Base-by-base conservation (phyloP, 2,888 invertebrate species). In the Diabrotica balteata region DNA sequence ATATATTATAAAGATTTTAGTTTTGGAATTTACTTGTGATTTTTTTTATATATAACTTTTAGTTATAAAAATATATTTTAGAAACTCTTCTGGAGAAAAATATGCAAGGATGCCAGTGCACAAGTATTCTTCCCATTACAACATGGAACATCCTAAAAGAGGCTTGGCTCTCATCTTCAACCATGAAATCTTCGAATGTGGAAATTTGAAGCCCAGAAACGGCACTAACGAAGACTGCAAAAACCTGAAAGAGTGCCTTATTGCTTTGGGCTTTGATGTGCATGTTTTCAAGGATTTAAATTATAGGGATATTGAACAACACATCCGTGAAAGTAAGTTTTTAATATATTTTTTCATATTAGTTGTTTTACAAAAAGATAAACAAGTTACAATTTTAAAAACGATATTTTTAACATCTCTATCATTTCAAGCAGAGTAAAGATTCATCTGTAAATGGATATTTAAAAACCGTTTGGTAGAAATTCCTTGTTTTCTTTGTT, bases 91-190 rank as follows among this genome's bases (percentile, higher is more conserved):
- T 47, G 73, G 71, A 52, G 72, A 73, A 17, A 53, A 67, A 8
- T 85, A 81, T 69, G 88, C 85, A 76, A 86, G 81, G 55, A 91
- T 91, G 91, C 88, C 91, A 8, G 87, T 88, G 0, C 88, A 89
- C 64, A 88, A 90, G 72, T 89, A 92, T 82, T 90, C 92, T 1
- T 85, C 88, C 0, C 90, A 92, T 80, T 97, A 97, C 82, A 94
- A 93, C 74, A 97, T 97, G 96, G 89, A 90, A 77, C 93, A 96
- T 82, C 87, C 88, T 73, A 87, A 89, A 70, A 89, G 96, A 66
- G 97, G 97, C 5, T 84, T 90, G 73, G 96, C 96, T 5, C 82
- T 96, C 11, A 94, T 97, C 78, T 95, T 97, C 79, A 97, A 97
- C 82, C 96, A 97, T 81, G 93, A 94, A 84, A 85, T 87, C 78